These are phyloP conservation scores for Bombyx mori DNA, from an alignment of 1,140 invertebrate genomes.

Conservation along the genomic window ASM3026992v2 NC_085115.1:1407001-1407500, in stretches of 20 bases:
- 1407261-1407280: slow-evolving; percentile 58
- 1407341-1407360: slow-evolving; percentile 33
- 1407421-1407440: slow-evolving; percentile 68
- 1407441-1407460: slow-evolving; percentile 37
- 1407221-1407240: slow-evolving; percentile 42
- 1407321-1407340: slow-evolving; percentile 21
- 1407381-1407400: slow-evolving; percentile 47
- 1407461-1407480: slow-evolving; percentile 52
- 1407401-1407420: slow-evolving; percentile 27
- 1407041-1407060: slow-evolving; percentile 17
- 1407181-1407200: slow-evolving; percentile 10
- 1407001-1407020: slow-evolving; percentile 41
- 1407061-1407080: no score
- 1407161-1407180: slow-evolving; percentile 9
- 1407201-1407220: slow-evolving; percentile 19
- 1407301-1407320: slow-evolving; percentile 48
- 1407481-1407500: slow-evolving; percentile 15
- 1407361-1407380: slow-evolving; percentile 37
- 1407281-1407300: slow-evolving; percentile 59
- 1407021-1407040: slow-evolving; percentile 40
- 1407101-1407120: no score
- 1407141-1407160: no score
- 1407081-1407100: no score
- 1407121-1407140: no score
- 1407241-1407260: slow-evolving; percentile 49